phyloP scores from a whole-genome alignment of 2,113 vertebrate species.

The Vulpes vulpes region DNA sequence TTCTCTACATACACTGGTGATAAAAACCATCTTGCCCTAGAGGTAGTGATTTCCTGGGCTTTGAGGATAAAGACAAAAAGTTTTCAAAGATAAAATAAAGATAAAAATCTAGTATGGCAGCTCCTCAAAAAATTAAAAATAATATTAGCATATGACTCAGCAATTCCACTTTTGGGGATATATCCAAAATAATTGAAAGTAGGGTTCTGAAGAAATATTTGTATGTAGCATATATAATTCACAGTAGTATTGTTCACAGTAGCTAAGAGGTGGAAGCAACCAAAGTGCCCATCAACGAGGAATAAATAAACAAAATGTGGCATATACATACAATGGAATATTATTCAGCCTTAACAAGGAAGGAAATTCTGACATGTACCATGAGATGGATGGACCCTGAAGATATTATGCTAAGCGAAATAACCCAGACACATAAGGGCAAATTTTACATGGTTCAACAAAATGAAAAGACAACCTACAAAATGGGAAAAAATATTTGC shows the following conservation, averaged over 20 bases:
- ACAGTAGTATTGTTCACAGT: neutral
- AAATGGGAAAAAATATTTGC: neutral
- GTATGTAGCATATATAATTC: neutral
- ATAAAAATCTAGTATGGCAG: neutral
- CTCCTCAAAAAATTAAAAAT: neutral
- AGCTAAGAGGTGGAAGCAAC: neutral
- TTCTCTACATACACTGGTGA: neutral
- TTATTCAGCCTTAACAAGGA: neutral
- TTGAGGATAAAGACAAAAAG: neutral
- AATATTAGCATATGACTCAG: neutral
- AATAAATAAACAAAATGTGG: neutral
- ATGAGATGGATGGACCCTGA: neutral
- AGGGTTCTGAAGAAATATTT: neutral
- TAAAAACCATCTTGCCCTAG: neutral
- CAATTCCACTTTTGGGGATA: neutral
- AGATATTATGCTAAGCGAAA: neutral
- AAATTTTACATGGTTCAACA: neutral
- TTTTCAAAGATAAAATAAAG: conserved; percentile 3
- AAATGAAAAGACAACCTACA: neutral
- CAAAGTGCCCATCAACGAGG: neutral
- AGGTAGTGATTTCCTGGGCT: neutral
- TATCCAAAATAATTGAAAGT: neutral
- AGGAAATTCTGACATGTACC: neutral
- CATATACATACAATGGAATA: neutral
- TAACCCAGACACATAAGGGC: neutral